These are phyloP conservation scores for Amblyteles armatorius DNA, from an alignment of 2,888 invertebrate species.

Conservation along the genomic window DNA sequence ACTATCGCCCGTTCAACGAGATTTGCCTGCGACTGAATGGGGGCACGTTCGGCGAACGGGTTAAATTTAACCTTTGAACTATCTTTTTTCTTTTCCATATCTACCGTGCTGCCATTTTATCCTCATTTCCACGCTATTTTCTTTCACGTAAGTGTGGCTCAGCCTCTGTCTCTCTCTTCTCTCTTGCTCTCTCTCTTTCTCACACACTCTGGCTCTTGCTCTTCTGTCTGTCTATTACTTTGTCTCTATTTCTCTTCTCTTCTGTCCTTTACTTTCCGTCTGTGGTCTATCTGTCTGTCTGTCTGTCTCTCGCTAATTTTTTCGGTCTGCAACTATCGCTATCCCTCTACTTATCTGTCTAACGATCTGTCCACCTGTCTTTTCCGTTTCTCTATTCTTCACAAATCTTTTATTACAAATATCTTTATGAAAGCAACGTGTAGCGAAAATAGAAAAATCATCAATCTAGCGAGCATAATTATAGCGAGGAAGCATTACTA, in stretches of 20 bases:
- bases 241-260: conserved; percentile 58
- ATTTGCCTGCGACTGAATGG: conserved; percentile 51
- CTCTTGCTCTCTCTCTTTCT: conserved; percentile 65
- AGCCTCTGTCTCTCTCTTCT: conserved; percentile 77
- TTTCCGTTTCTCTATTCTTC: conserved; percentile 64
- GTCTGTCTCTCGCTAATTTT: conserved; percentile 60
- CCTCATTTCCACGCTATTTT: conserved; percentile 84
- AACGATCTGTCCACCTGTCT: conserved; percentile 62
- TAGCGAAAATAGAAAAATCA: conserved; percentile 64
- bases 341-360: conserved; percentile 63
- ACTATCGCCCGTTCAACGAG: conserved; percentile 49
- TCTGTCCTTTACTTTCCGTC: conserved; percentile 50
- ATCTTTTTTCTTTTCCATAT: conserved; percentile 81
- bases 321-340: conserved; percentile 64
- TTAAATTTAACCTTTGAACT: conserved; percentile 81
- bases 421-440: conserved; percentile 68
- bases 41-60: conserved; percentile 69
- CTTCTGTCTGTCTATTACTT: conserved; percentile 74
- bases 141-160: conserved; percentile 83
- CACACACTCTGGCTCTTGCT: conserved; percentile 56
- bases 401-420: conserved; percentile 64
- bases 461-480: conserved; percentile 65
- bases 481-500: conserved; percentile 63
- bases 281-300: conserved; percentile 47
- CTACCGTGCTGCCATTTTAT: conserved; percentile 83